Conservation (phyloP, 2,113 vertebrate species). For the Sebastes fasciatus region DNA sequence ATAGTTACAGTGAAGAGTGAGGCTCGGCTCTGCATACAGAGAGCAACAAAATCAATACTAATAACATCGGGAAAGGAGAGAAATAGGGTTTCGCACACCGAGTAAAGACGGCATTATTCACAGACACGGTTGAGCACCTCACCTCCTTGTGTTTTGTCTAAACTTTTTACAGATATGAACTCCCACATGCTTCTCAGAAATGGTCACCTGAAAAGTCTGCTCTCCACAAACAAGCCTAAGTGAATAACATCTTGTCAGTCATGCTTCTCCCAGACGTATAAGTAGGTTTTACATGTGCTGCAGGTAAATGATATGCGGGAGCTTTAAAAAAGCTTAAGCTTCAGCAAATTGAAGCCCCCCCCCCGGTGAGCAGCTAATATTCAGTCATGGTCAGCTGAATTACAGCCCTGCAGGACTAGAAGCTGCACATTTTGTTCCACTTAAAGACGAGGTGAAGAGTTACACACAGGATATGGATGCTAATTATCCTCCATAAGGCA, state of each 20-base stretch:
- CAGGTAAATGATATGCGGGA: constrained; percentile 50
- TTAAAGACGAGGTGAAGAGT: constrained; percentile 24
- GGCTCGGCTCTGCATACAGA: constrained; percentile 14
- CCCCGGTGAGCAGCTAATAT: constrained; percentile 30
- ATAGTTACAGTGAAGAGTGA: background rate
- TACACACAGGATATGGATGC: background rate
- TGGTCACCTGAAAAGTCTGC: background rate
- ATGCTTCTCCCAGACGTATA: constrained; percentile 15
- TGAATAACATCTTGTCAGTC: constrained; percentile 46
- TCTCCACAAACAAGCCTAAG: constrained; percentile 19
- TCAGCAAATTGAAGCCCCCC: constrained; percentile 33
- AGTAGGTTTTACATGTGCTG: constrained; percentile 39
- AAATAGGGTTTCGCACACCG: background rate
- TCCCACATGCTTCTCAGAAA: background rate
- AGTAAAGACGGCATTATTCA: constrained; percentile 7
- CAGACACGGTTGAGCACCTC: too few species aligned
- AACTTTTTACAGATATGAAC: background rate
- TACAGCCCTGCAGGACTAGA: background rate
- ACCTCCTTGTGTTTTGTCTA: too few species aligned
- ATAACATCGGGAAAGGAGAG: constrained; percentile 2
- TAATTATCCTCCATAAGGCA: background rate
- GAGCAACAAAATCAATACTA: constrained; percentile 32
- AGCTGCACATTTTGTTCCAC: constrained; percentile 4
- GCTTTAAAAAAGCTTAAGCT: constrained; percentile 28
- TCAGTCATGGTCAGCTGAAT: constrained; percentile 48